phyloP scores from a whole-genome alignment of 1,140 invertebrate genomes.

The Fopius arisanus region DNA sequence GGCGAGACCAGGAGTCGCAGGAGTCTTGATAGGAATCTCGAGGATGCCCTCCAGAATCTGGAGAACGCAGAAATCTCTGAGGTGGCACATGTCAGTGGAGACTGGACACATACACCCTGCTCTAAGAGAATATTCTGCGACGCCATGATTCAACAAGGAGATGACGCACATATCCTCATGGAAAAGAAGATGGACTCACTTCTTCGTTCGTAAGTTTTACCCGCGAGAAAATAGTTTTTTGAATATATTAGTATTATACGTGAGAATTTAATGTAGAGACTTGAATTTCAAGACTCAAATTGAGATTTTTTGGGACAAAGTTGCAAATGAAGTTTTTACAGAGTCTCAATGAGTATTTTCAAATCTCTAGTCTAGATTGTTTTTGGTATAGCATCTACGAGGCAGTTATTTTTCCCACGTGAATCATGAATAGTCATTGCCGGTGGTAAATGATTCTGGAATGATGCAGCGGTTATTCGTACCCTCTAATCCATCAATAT shows the following conservation, averaged over 20 bases:
- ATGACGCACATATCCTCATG: constrained; percentile 74
- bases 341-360: no score
- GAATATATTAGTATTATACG: no score
- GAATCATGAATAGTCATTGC: neutral
- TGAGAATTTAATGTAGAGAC: no score
- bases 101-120: constrained; percentile 78
- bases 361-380: no score
- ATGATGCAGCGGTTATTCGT: neutral
- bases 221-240: neutral
- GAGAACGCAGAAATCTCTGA: constrained; percentile 59
- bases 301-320: no score
- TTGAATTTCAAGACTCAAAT: no score
- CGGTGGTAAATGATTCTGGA: neutral
- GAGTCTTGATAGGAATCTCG: constrained; percentile 54
- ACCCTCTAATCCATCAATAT: neutral
- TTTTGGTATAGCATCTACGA: no score
- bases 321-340: no score
- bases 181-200: constrained; percentile 80
- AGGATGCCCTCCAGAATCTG: constrained; percentile 67
- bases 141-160: constrained; percentile 71
- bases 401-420: no score
- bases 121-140: constrained; percentile 80
- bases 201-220: constrained; percentile 72
- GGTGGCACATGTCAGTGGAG: constrained; percentile 58
- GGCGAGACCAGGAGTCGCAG: constrained; percentile 40